Base-by-base conservation (phyloP, 2,797 vertebrate genomes). In the Chaetodon trifasciatus region DNA sequence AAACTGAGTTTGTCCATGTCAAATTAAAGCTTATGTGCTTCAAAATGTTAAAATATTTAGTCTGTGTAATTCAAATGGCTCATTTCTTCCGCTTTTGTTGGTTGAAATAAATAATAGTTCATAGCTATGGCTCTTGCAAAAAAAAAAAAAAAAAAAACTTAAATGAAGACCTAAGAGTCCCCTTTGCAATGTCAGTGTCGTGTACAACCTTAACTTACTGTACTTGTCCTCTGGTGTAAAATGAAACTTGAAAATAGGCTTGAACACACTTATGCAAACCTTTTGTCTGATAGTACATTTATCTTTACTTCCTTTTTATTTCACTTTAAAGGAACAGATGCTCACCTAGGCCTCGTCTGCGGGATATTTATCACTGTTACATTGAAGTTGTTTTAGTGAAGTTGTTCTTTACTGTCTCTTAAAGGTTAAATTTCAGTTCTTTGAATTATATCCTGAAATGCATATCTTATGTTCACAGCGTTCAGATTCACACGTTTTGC, bases 21-120 rank as follows among this genome's bases (percentile, higher is more conserved):
- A 74, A 82, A 76, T 84, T 68, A 73, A 86, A 86, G 53, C 63
- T 70, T 39, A 61, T 69, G 21, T 62, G 44, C 7, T 68, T 60
- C 1, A 60, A 52, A 57, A 50, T 74, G 46, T 64, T 63, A 10
- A 40, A 81, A 79, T 66, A 64, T 73, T 65, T 70, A 65, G 21
- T 47, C 6, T 47, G 4, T 19, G 10, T 42, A 56, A 46, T 70
- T 76, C 28, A 60, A 42, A 67, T 37, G 28, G 5, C 35, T 67
- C 8, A 13, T 37, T 68, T 75, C 39, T 56, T 66, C 24, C 8
- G 40, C 15, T 53, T 61, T 65, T 32, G 44, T 73, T 70, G 40
- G 61, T 50, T 62, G 35, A 83, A 53, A 6, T 39, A 23, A 56
- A 68, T 46, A 7, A 3, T 78, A 46, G 8, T 15, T 52, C 56